Evolutionary conservation across 2,113 vertebrate species (phyloP).

Genomic region (Axis porcinus): DNA sequence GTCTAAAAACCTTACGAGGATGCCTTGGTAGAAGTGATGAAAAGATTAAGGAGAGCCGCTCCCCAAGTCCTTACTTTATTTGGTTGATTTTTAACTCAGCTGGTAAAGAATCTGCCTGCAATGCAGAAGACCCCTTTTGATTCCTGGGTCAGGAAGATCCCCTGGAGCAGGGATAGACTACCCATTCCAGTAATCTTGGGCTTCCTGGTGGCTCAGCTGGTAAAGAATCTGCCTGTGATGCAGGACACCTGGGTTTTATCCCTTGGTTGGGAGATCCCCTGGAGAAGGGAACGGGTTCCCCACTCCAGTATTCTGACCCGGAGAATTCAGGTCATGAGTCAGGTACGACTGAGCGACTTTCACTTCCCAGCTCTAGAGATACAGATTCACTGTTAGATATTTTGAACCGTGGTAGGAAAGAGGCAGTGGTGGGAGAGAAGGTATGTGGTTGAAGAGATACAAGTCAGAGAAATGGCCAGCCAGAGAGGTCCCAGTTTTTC

Average conservation of each 20-base stretch:
- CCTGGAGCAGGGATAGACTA: background rate
- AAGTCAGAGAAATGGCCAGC: background rate
- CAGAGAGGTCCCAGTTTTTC: background rate
- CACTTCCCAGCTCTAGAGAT: background rate
- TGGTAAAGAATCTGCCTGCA: background rate
- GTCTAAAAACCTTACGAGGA: background rate
- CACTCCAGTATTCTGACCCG: background rate
- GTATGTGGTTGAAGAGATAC: background rate
- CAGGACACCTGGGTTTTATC: background rate
- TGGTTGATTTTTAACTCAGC: background rate
- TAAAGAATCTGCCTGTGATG: background rate
- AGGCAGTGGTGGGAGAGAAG: background rate
- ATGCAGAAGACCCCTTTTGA: background rate
- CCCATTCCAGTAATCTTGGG: background rate
- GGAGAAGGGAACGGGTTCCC: background rate
- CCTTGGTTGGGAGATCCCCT: background rate
- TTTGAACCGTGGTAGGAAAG: background rate
- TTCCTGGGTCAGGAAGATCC: background rate
- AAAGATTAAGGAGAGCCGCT: background rate
- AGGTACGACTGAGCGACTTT: background rate
- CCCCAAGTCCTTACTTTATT: background rate
- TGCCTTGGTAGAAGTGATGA: background rate
- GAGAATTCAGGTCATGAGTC: background rate
- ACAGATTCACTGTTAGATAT: background rate
- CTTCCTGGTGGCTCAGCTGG: background rate